A percentile compares a stretch with the other conserved stretches of the same genome.
Conservation (phyloP, 2,113 vertebrate species). For the Pterocles gutturalis region DNA sequence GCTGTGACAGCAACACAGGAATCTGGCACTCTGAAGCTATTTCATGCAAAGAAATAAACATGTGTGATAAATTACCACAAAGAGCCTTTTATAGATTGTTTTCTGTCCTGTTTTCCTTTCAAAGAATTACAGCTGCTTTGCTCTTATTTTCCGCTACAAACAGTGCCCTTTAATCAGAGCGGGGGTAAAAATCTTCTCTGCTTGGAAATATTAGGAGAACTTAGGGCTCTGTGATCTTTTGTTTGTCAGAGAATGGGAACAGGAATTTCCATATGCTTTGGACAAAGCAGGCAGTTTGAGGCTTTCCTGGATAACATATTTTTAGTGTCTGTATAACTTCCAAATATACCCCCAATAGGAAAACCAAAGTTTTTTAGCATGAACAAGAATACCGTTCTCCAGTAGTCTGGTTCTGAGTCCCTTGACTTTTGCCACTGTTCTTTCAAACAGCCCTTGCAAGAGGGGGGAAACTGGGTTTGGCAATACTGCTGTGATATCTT, state of each 20-base stretch:
- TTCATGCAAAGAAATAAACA: conserved; percentile 63
- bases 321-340: background rate
- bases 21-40: conserved; percentile 20
- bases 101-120: conserved; percentile 61
- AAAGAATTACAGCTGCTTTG: conserved; percentile 62
- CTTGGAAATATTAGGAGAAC: background rate
- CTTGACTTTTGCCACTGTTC: background rate
- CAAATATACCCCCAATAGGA: background rate
- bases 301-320: conserved; percentile 8
- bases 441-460: background rate
- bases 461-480: background rate
- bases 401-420: background rate
- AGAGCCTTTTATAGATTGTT: conserved; percentile 71
- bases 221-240: background rate
- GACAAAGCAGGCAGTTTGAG: background rate
- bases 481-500: background rate
- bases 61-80: conserved; percentile 72
- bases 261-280: conserved; percentile 13
- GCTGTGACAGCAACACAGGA: conserved; percentile 58
- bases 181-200: background rate
- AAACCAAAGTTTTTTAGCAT: conserved; percentile 25
- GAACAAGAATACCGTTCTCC: background rate
- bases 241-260: background rate
- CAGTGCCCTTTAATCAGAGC: background rate
- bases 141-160: conserved; percentile 32